These are phyloP conservation scores for Tachina fera DNA, from an alignment of 2,888 invertebrate species.

Conservation along the genomic window DNA sequence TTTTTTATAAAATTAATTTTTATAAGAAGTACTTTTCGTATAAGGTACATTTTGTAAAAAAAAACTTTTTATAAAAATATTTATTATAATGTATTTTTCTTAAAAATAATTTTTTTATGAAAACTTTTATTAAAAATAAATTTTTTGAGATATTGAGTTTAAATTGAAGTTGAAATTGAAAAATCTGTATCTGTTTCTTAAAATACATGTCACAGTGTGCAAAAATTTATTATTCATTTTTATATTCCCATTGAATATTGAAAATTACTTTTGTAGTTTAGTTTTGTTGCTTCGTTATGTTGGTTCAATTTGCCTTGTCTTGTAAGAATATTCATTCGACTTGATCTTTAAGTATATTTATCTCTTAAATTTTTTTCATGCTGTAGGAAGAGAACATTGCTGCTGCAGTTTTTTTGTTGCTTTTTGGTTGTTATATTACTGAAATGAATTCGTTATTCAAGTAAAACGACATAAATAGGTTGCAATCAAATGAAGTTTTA, in stretches of 20 bases:
- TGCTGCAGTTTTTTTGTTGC: conserved; percentile 12
- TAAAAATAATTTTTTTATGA: too few relatives aligned
- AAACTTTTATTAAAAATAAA: too few relatives aligned
- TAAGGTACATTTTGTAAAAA: too few relatives aligned
- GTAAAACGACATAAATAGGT: conserved; percentile 69
- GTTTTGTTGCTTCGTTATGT: conserved; percentile 28
- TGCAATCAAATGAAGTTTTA: conserved; percentile 70
- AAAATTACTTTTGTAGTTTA: conserved; percentile 64
- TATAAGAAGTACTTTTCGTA: too few relatives aligned
- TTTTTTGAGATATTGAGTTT: too few relatives aligned
- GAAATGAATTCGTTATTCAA: conserved; percentile 60
- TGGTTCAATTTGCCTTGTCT: conserved; percentile 28
- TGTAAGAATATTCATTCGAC: conserved; percentile 11
- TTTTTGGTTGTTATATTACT: background rate
- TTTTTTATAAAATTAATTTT: too few relatives aligned
- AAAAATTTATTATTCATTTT: conserved; percentile 49
- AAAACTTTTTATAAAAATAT: too few relatives aligned
- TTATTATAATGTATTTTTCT: too few relatives aligned
- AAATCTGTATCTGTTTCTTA: background rate
- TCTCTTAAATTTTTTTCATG: conserved; percentile 1
- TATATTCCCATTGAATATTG: conserved; percentile 67
- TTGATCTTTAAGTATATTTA: conserved; percentile 15
- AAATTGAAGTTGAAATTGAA: too few relatives aligned
- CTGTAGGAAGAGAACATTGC: background rate
- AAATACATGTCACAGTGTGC: background rate